These are phyloP conservation scores for Spatulosminthurus flaviceps DNA, from an alignment of 2,888 invertebrate species.

Conservation along the genomic window DNA sequence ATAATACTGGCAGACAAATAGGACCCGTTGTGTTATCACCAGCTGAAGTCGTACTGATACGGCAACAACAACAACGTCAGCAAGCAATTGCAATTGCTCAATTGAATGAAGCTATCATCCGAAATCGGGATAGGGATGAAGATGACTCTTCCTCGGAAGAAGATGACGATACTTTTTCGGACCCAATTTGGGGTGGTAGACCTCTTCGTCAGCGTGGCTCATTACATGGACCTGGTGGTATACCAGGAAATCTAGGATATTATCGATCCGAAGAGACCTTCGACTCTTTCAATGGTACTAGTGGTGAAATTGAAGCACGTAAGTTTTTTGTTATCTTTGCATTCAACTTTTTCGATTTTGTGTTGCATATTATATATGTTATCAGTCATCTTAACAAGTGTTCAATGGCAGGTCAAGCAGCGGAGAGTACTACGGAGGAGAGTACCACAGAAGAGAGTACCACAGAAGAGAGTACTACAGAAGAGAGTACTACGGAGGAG, in stretches of 20 bases:
- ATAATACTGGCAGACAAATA: not conserved
- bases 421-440: not conserved
- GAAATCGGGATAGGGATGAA: slow-evolving; percentile 14
- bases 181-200: slow-evolving; percentile 22
- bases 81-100: slow-evolving; percentile 41
- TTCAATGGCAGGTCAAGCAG: too few relatives aligned
- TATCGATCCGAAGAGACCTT: not conserved
- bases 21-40: not conserved
- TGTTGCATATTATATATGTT: too few relatives aligned
- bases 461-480: not conserved
- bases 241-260: not conserved
- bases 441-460: not conserved
- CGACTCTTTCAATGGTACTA: not conserved
- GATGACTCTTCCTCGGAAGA: slow-evolving; percentile 41
- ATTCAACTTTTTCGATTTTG: too few relatives aligned
- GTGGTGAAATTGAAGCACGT: not conserved
- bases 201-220: not conserved
- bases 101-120: slow-evolving; percentile 11
- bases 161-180: slow-evolving; percentile 38
- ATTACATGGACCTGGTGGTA: not conserved
- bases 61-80: slow-evolving; percentile 41
- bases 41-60: slow-evolving; percentile 24
- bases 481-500: not conserved
- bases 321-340: not conserved
- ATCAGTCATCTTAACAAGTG: too few relatives aligned